Base-by-base conservation (phyloP, 2,797 vertebrate genomes). In the Antrozous pallidus region DNA sequence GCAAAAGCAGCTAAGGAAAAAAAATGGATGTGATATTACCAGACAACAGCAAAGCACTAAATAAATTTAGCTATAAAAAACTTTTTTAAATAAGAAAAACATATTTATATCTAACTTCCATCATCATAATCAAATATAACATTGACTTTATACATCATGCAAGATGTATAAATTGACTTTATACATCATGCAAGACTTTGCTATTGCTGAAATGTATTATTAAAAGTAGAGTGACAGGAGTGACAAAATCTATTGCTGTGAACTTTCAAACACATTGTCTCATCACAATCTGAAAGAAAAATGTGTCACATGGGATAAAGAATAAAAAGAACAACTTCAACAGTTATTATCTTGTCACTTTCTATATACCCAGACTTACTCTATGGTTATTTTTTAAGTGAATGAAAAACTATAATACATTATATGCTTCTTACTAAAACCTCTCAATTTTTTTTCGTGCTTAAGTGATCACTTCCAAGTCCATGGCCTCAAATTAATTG, bases 341-440 rank as follows among this genome's bases (percentile, higher is more conserved):
- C 22, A 18, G 80, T 96, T 95, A 97, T 97, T 97, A 95, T 86
- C 82, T 71, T 97, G 94, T 94, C 97, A 96, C 13, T 95, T 97
- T 22, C 56, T 93, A 65, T 96, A 58, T 71, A 95, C 58, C 20
- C 40, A 93, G 61, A 78, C 36, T 82, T 90, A 81, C 31, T 90
- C 38, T 82, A 38, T 17, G 74, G 33, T 24, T 36, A 88, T 58
- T 81, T 33, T 94, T 96, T 74, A 96, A 73, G 22, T 88, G 92
- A 93, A 94, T 94, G 42, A 92, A 81, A 45, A 90, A 40, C 31
- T 71, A 58, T 20, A 96, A 74, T 92, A 54, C 54, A 87, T 31
- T 56, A 74, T 8, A 78, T 5, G n/a, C 70, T 80, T 75, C 63
- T 94, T 95, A 11, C 36, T 78, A 86, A 96, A 17, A 70, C 16